A percentile compares a stretch with the other conserved stretches of the same genome.
These are phyloP conservation scores for Odocoileus hemionus DNA, from an alignment of 2,113 vertebrate genomes.

Conservation along the genomic window DNA sequence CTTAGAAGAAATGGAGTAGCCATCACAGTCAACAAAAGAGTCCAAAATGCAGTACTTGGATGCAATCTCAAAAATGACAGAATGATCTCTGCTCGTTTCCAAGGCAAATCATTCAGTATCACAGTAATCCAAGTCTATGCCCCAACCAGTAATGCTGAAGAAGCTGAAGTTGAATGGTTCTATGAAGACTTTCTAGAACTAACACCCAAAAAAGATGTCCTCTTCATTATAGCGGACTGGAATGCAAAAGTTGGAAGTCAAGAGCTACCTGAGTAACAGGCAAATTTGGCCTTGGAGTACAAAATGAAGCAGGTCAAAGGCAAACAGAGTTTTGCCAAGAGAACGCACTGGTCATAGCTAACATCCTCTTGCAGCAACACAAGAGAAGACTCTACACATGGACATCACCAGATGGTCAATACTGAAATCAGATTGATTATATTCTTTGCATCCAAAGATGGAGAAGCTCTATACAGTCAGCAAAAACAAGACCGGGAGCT, in stretches of 20 bases:
- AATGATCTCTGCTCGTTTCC: accelerated
- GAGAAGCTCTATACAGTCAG: neutral
- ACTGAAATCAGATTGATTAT: neutral
- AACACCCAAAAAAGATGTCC: neutral
- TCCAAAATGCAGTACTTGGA: neutral
- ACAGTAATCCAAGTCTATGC: neutral
- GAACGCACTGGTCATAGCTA: neutral
- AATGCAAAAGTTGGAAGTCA: neutral
- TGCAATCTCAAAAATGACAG: neutral
- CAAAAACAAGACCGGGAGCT: neutral
- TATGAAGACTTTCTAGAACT: neutral
- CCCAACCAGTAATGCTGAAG: neutral
- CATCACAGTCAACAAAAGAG: neutral
- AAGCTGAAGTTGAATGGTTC: neutral
- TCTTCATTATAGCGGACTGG: neutral
- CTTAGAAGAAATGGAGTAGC: neutral
- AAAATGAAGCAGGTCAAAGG: neutral
- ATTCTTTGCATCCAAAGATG: neutral
- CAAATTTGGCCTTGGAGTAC: neutral
- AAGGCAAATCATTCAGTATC: neutral
- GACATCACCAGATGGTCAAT: neutral
- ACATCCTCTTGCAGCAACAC: neutral
- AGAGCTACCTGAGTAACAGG: neutral
- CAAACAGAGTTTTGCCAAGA: neutral
- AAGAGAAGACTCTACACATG: neutral